Base-by-base conservation (phyloP, 35 echinoderm and acorn worm genomes). In the Holothuria glaberrima region DNA sequence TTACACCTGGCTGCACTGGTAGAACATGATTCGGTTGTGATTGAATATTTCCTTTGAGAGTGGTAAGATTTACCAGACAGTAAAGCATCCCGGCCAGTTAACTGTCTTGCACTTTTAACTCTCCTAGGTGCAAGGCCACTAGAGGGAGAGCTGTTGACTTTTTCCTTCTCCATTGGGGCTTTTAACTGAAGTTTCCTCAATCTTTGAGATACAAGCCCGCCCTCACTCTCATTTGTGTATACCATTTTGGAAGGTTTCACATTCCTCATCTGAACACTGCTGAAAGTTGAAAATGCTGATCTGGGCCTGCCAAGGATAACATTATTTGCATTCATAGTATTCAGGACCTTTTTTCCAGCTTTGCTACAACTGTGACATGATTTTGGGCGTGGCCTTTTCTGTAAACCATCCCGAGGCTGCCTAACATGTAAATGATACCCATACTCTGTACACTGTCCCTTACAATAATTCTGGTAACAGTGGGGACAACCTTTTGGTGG, bases 241-340 rank as follows among this genome's bases (percentile, higher is more conserved):
- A 71, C 56, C 89, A 97, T 92, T n/a, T 50, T 81, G 25, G 68
- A 76, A 25, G 89, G 41, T 48, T 95, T 94, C 22, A 32, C 57
- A 48, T 68, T 48, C 5, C 30, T 88, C 59, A 87, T 77, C 36
- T 90, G 88, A 6, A 90, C 74, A 75, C 93, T 98, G 30, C 90
- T 98, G 69, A 92, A 98, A 10, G 96, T 98, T 0, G 96, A 94
- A 85, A 94, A 98, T 44, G 90, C 88, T 48, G 96, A 98, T 56
- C 89, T 90, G 2, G 96, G 96, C 71, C 96, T 86, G 6, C 96
- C 96, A 19, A 98, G 88, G 36, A 98, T 89, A 34, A 87, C 58
- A 36, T 94, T 91, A 80, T 94, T 98, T 25, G 87, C 70, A 82
- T 98, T 98, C 5, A 94, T 58, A 25, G 75, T 84, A 38, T 90